Percentiles rank a stretch among this genome's conserved stretches.
Evolutionary conservation across 2,797 vertebrate species (phyloP).

Genomic region (Botia almorhae): DNA sequence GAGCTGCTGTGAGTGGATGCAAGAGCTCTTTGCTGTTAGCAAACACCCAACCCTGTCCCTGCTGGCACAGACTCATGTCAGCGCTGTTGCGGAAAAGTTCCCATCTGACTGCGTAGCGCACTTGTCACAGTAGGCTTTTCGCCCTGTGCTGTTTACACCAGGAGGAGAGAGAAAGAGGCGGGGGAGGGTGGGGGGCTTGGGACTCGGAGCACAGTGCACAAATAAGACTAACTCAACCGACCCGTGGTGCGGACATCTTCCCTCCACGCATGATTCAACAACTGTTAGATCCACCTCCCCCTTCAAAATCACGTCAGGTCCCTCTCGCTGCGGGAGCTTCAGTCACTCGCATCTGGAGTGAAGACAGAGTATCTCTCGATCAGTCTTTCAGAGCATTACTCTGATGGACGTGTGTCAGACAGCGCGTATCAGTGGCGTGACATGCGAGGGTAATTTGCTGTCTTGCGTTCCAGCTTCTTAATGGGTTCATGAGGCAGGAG

Average conservation of each 20-base stretch:
- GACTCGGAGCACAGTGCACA: slow-evolving; percentile 48
- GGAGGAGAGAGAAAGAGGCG: slow-evolving; percentile 23
- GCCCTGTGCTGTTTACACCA: slow-evolving; percentile 46
- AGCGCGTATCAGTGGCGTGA: slow-evolving; percentile 60
- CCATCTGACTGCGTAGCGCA: slow-evolving; percentile 41
- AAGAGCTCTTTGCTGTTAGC: slow-evolving; percentile 7
- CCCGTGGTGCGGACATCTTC: slow-evolving; percentile 44
- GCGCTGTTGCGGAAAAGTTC: slow-evolving; percentile 29
- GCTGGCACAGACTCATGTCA: slow-evolving; percentile 40
- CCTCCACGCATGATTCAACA: slow-evolving; percentile 29
- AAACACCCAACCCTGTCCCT: slow-evolving; percentile 18
- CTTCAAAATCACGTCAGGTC: background rate
- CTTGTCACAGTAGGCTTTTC: slow-evolving; percentile 57
- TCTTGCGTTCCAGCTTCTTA: slow-evolving; percentile 63
- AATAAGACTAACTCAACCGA: slow-evolving; percentile 55
- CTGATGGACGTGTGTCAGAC: slow-evolving; percentile 71
- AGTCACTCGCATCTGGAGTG: slow-evolving; percentile 68
- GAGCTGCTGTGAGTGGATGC: background rate
- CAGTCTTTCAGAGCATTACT: slow-evolving; percentile 42
- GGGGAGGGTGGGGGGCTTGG: background rate
- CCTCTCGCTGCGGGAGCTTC: slow-evolving; percentile 49
- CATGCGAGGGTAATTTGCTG: slow-evolving; percentile 64
- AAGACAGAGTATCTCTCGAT: slow-evolving; percentile 55
- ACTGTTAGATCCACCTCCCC: slow-evolving; percentile 11
- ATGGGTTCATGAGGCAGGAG: slow-evolving; percentile 59